Evolutionary conservation across 2,113 vertebrate genomes (phyloP), one percentile per base, ranked within the genome.

Genomic region (Ochotona curzoniae): DNA sequence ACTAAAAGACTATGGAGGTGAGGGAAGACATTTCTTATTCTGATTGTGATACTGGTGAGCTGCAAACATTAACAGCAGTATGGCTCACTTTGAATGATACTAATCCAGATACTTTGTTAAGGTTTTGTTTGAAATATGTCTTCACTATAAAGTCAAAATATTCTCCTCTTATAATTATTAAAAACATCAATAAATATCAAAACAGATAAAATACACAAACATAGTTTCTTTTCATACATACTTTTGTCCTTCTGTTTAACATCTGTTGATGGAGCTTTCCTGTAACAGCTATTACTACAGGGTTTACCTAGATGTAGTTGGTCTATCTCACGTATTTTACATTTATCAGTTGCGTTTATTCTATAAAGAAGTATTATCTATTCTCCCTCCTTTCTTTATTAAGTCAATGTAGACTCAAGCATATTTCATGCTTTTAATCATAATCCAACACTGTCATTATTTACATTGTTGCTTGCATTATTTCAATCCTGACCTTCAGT

Each of bases 201-300:
- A 49, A 47, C 49, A 44, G 6, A 44, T 86, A 83, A 44, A 44
- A 44, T 86, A 83, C 30, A 30, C 7, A 82, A 61, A 63, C 30
- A n/a, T 49, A 38, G 5, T 66, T 86, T 90, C 75, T 89, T 69
- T 61, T 69, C n/a, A 74, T 25, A 73, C n/a, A 74, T 20, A 67
- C 14, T 74, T 64, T 78, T 83, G 38, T 3, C 57, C n/a, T 28
- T 44, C 32, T 61, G 83, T 74, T 54, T 73, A 67, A n/a, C 35
- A 54, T n/a, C 47, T 17, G 17, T 67, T 4, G 9, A 32, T 85
- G 35, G 28, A 70, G 75, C 32, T 61, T 61, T 9, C 28, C 61
- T 70, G 60, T 38, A 75, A 60, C 10, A 38, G n/a, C 32, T 21
- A 57, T 38, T 81, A 64, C 26, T 64, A 20, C 21, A 84, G 32